Conservation (phyloP, 2,888 invertebrate genomes). For the Rapana venosa region DNA sequence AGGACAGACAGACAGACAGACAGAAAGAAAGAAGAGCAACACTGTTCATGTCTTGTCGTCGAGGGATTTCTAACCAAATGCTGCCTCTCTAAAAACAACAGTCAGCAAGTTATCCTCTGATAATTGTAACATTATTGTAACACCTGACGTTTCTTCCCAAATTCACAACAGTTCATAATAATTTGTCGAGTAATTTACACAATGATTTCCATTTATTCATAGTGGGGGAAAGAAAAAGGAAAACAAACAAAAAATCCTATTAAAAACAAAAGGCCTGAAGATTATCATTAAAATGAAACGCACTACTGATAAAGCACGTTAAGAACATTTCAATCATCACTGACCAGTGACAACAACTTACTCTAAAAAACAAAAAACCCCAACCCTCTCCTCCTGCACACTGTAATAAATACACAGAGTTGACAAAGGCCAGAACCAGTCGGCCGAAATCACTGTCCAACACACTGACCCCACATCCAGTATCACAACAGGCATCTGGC, state of each 20-base stretch:
- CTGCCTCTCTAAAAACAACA: conserved; percentile 19
- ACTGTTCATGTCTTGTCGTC: conserved; percentile 18
- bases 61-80: conserved; percentile 19
- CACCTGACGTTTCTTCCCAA: background rate
- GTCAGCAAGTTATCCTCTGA: background rate
- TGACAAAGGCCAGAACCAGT: too few species aligned
- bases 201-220: too few species aligned
- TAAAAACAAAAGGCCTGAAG: background rate
- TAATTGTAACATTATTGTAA: background rate
- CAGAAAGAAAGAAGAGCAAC: background rate
- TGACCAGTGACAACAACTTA: background rate
- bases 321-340: background rate
- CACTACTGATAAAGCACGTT: background rate
- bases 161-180: too few species aligned
- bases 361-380: too few species aligned
- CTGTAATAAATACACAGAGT: too few species aligned
- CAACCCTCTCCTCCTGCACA: too few species aligned
- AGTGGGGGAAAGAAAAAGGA: too few species aligned
- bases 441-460: too few species aligned
- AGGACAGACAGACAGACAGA: background rate
- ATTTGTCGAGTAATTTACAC: too few species aligned
- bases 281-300: background rate
- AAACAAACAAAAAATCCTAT: background rate
- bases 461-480: too few species aligned
- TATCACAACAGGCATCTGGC: too few species aligned